Evolutionary conservation across 2,797 vertebrate genomes (phyloP), one percentile per base, ranked within the genome.

Genomic region (Delichon dasypus): DNA sequence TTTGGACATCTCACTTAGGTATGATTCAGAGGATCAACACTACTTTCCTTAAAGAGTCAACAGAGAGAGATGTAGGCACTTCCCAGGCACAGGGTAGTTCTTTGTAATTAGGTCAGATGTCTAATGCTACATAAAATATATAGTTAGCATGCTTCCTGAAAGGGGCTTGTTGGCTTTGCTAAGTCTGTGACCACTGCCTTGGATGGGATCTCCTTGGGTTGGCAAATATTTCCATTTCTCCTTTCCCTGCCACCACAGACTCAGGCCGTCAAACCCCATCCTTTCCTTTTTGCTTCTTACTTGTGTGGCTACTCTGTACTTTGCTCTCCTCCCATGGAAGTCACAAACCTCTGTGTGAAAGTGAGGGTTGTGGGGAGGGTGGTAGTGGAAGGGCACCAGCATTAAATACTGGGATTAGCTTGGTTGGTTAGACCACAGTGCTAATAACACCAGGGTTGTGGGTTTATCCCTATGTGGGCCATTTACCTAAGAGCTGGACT

Each of bases 1-100:
- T 85, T 92, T 93, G 91, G 57, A 91, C 71, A 89, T 89, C 60
- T 96, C 48, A 78, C 78, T 94, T 82, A 90, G 47, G 55, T 93
- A 61, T 95, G 81, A 93, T 91, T 95, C 89, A 93, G 61, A 85
- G 53, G 45, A 74, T 91, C 72, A 92, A 79, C 71, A 64, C 83
- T 50, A 40, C 6, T 4, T 92, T 92, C 53, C 44, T 67, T 50
- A 77, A n/a, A 83, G 68, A 88, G 53, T 80, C 71, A 90, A 84
- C 23, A 89, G 55, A 78, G 58, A 76, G 64, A 79, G 26, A 45
- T 19, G 34, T 23, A 77, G 78, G 57, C 50, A 57, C 38, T 95
- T 94, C 71, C 36, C 53, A 79, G 42, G 72, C 40, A 79, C n/a
- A 42, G 34, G 38, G 32, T 76, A 66, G 67, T 85, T 76, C 80